Evolutionary conservation across 2,888 invertebrate genomes (phyloP), one percentile per base, ranked within the genome.

Genomic region (Agonopterix alstromeriana): DNA sequence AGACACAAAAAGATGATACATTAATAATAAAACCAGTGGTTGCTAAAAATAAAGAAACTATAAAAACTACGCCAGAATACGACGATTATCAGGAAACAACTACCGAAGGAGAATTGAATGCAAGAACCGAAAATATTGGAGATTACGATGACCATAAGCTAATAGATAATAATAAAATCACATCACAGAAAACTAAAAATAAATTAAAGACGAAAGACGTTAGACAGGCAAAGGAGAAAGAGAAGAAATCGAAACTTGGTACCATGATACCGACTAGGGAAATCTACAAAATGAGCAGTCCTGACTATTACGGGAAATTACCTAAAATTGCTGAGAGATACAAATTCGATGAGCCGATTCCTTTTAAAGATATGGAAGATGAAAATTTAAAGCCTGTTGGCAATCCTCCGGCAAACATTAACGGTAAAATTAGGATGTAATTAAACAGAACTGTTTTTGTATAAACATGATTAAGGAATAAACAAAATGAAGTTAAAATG

Each of bases 321-420:
- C 77, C 78, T 0, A 64, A 61, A 1, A 53, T 75, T 0, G 77
- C 71, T 0, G 79, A 82, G 10, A 72, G 65, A 51, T 83, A 82
- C 43, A 68, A 80, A 45, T 81, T 82, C n/a, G 54, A 77, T 35
- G 83, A 83, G 49, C 79, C 82, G 0, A 50, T 83, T 2, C 83
- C 83, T 3, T 81, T 78, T 11, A 62, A 46, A 2, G 82, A 82
- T 45, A 61, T 77, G 12, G 66, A 69, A 35, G 63, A 63, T 0
- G 75, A 81, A 35, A 51, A 60, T 36, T 45, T 73, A 1, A 71
- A 66, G 11, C 54, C 62, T 27, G 53, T 72, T 2, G 58, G 51
- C 0, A 69, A 71, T 38, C 70, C 68, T 0, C 63, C 65, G 0
- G 68, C 70, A 0, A 61, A 54, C 12, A 65, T 79, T 12, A 81